These are phyloP conservation scores for Chrysochloris asiatica DNA, from an alignment of 2,113 vertebrate genomes.

Conservation along the genomic window DNA sequence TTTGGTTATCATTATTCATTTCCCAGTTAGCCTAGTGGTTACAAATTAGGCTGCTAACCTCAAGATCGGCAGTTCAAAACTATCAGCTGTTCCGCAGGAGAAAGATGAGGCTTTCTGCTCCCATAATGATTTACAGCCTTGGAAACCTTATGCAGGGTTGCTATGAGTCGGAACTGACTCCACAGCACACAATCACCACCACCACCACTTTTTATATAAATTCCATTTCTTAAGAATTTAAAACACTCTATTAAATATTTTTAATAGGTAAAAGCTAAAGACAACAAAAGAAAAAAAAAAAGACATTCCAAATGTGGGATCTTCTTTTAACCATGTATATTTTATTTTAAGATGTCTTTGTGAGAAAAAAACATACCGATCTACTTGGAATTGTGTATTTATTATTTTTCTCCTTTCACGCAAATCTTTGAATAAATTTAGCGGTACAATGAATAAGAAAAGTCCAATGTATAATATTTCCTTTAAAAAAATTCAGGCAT, in stretches of 20 bases:
- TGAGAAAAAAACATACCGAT: not conserved
- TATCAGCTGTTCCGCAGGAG: too few relatives aligned
- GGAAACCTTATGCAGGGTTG: too few relatives aligned
- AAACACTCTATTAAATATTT: not conserved
- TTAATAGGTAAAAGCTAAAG: not conserved
- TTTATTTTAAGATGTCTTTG: slow-evolving; percentile 17
- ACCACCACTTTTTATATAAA: not conserved
- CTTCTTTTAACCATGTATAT: not conserved
- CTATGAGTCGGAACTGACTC: too few relatives aligned
- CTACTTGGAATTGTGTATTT: not conserved
- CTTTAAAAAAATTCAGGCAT: not conserved
- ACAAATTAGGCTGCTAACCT: too few relatives aligned
- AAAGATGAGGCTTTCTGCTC: too few relatives aligned
- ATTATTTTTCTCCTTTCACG: not conserved
- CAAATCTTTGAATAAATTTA: not conserved
- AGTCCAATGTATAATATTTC: slow-evolving; percentile 21
- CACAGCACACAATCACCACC: too few relatives aligned
- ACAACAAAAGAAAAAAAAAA: too few relatives aligned
- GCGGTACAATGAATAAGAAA: slow-evolving; percentile 42
- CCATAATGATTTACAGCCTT: too few relatives aligned
- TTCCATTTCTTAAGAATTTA: slow-evolving; percentile 5
- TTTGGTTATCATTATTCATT: too few relatives aligned
- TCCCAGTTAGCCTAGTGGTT: too few relatives aligned
- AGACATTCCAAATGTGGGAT: not conserved
- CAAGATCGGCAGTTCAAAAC: too few relatives aligned